A percentile compares a stretch with the other conserved stretches of the same genome.
These are phyloP conservation scores for Musca vetustissima DNA, from an alignment of 1,140 invertebrate genomes.

Conservation along the genomic window DNA sequence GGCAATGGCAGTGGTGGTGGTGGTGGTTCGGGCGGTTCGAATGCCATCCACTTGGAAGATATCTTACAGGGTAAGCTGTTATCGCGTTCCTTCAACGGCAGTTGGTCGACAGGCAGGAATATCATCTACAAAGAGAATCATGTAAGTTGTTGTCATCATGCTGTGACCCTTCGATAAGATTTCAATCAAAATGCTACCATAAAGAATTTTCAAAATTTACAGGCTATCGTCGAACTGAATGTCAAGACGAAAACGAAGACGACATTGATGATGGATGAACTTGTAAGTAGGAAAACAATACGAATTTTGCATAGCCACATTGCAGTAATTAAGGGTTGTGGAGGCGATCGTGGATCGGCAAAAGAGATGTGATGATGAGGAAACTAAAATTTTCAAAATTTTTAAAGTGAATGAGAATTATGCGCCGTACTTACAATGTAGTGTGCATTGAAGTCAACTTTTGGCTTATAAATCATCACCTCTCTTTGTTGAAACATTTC, in stretches of 20 bases:
- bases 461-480: no score
- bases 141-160: constrained; percentile 34
- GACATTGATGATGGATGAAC: constrained; percentile 33
- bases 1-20: constrained; percentile 9
- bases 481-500: no score
- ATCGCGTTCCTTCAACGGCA: constrained; percentile 59
- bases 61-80: constrained; percentile 56
- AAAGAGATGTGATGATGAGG: no score
- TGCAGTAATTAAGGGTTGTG: no score
- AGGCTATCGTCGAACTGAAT: constrained; percentile 47
- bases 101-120: constrained; percentile 58
- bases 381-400: no score
- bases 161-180: background rate
- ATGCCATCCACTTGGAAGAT: constrained; percentile 55
- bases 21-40: constrained; percentile 5
- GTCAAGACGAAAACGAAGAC: constrained; percentile 33
- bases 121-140: constrained; percentile 40
- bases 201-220: constrained; percentile 25
- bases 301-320: no score
- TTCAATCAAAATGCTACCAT: constrained; percentile 19
- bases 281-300: constrained; percentile 18
- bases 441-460: no score
- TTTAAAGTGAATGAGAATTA: no score
- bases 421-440: no score
- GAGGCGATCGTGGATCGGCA: no score